Evolutionary conservation across 2,888 invertebrate genomes (phyloP).

Genomic region (Hypolimnas misippus): DNA sequence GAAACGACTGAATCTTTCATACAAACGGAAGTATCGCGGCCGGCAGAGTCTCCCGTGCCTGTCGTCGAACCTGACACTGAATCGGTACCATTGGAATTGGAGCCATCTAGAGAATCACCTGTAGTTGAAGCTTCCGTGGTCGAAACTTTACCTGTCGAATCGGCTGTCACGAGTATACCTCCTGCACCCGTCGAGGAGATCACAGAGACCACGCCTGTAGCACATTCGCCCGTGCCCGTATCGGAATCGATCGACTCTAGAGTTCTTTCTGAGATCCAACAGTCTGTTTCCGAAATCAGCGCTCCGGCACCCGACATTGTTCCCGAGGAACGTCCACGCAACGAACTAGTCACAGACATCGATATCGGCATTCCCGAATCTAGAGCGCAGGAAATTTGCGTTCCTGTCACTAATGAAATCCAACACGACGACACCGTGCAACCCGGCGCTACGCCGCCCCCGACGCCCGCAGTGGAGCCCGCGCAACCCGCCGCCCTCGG

Average conservation of each 20-base stretch:
- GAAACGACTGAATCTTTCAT: slow-evolving; percentile 28
- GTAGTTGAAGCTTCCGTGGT: slow-evolving; percentile 1
- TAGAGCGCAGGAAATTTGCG: slow-evolving; percentile 78
- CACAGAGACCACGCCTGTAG: slow-evolving; percentile 4
- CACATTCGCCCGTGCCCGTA: slow-evolving; percentile 4
- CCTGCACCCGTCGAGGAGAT: slow-evolving; percentile 18
- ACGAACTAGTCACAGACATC: slow-evolving; percentile 71
- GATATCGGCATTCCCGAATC: slow-evolving; percentile 72
- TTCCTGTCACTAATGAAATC: slow-evolving; percentile 72
- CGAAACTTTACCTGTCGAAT: not conserved
- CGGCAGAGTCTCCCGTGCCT: slow-evolving; percentile 31
- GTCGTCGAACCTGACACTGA: slow-evolving; percentile 17
- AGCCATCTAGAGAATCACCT: slow-evolving; percentile 9
- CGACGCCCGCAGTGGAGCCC: slow-evolving; percentile 54
- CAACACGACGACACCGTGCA: slow-evolving; percentile 61
- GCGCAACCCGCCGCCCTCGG: slow-evolving; percentile 47
- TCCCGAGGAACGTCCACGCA: slow-evolving; percentile 58
- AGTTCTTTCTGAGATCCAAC: slow-evolving; percentile 34
- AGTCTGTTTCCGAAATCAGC: slow-evolving; percentile 49
- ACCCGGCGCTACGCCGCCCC: slow-evolving; percentile 53
- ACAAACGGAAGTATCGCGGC: slow-evolving; percentile 28
- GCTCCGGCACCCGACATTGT: slow-evolving; percentile 72
- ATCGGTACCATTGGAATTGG: slow-evolving; percentile 16
- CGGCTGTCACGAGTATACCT: not conserved
- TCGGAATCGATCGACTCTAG: slow-evolving; percentile 16